These are phyloP conservation scores for Lordiphosa stackelbergi DNA, from an alignment of 1,140 invertebrate genomes.

Conservation along the genomic window DNA sequence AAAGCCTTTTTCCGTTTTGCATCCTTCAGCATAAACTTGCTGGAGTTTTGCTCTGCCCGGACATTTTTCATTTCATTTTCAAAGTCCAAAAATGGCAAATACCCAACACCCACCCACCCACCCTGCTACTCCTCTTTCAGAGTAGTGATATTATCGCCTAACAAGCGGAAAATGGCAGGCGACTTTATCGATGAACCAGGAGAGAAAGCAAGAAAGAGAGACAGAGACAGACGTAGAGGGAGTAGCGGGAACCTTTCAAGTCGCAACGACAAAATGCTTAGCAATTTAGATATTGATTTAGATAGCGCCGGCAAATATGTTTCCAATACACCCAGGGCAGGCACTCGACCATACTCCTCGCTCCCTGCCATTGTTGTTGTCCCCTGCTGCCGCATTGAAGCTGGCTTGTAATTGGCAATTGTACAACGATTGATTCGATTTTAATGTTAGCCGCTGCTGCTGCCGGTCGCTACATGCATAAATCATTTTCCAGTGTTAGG, in stretches of 20 bases:
- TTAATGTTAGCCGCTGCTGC: not conserved
- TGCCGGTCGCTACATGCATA: not conserved
- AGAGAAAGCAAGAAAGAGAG: slow-evolving; percentile 2
- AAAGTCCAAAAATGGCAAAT: no score
- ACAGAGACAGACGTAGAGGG: not conserved
- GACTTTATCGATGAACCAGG: slow-evolving; percentile 13
- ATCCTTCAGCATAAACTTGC: no score
- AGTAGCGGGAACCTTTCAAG: slow-evolving; percentile 11
- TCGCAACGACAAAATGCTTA: slow-evolving; percentile 34
- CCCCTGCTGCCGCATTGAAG: not conserved
- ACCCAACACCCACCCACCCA: no score
- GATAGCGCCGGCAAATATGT: slow-evolving; percentile 43
- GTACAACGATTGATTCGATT: slow-evolving; percentile 19
- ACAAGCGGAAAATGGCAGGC: slow-evolving; percentile 52
- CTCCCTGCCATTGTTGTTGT: slow-evolving; percentile 1
- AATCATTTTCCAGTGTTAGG: slow-evolving; percentile 8
- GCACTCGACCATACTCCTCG: not conserved
- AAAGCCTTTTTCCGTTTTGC: no score
- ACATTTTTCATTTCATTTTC: no score
- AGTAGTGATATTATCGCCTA: slow-evolving; percentile 47
- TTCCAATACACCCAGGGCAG: slow-evolving; percentile 2
- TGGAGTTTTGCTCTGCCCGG: no score
- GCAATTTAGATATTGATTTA: slow-evolving; percentile 62
- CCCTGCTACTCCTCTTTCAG: no score
- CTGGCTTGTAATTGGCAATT: slow-evolving; percentile 32